Evolutionary conservation across 2,797 vertebrate species (phyloP), one percentile per base, ranked within the genome.

Genomic region (Premnoplex brunnescens): DNA sequence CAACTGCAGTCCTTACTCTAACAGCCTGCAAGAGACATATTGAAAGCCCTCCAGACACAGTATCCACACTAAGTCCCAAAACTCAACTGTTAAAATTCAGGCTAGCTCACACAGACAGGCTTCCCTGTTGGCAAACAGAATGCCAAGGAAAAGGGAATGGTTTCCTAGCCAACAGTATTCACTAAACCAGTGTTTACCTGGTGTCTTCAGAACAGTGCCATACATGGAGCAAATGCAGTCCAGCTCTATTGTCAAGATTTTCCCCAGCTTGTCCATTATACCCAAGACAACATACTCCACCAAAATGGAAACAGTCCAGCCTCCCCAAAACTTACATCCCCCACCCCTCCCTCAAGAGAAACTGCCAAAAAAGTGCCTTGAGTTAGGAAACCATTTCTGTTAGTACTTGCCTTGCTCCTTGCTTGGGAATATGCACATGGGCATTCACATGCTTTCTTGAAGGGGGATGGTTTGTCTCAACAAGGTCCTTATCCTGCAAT

Each of bases 51-150:
- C 49, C 56, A 77, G 64, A 46, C 75, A 60, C 34, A 48, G 26
- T 37, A 84, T 54, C 84, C 60, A 58, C 32, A 32, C 39, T 8
- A 62, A 58, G 14, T 81, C 74, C 77, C 91, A 86, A 23, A 66
- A 69, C 26, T 74, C 44, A 56, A 59, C 71, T 71, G 63, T 72
- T 78, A 86, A 41, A 93, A 82, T 79, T 56, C 63, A 85, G 60
- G 49, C 48, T 83, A 41, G 55, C 60, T 85, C 89, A 79, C 41
- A 39, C 12, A 87, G 74, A 76, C 9, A 56, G 37, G 37, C 44
- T 89, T 92, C 76, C 86, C 83, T n/a, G n/a, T 10, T 85, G 63
- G 73, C 69, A 88, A 90, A 79, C 10, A 71, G 64, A 74, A 90
- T 44, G 46, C 32, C 32, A n/a, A 79, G 27, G 74, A 63, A 81